Evolutionary conservation across 2,113 vertebrate genomes (phyloP), one percentile per base, ranked within the genome.

Genomic region (Sisor rabdophorus): DNA sequence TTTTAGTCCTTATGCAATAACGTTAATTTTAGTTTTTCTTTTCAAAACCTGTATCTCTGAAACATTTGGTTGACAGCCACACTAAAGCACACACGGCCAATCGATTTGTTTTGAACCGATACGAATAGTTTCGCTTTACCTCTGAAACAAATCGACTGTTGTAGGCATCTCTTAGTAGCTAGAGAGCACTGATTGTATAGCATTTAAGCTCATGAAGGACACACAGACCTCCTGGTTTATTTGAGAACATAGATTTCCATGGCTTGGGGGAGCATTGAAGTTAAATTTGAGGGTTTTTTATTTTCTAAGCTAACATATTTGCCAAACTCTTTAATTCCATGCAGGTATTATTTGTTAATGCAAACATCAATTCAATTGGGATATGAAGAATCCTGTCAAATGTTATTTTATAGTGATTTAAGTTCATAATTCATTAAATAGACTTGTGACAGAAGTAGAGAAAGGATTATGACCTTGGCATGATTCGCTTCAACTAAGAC

Each of bases 351-450:
- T 80, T 68, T 58, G 55, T 40, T 11, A 65, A 68, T n/a, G n/a
- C n/a, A n/a, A n/a, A n/a, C n/a, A n/a, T n/a, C n/a, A n/a, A n/a
- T n/a, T n/a, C n/a, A n/a, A n/a, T n/a, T n/a, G n/a, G n/a, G n/a
- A n/a, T n/a, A n/a, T n/a, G n/a, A n/a, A n/a, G n/a, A n/a, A n/a
- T n/a, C n/a, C n/a, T n/a, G n/a, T n/a, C n/a, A n/a, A n/a, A n/a
- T n/a, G n/a, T n/a, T n/a, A n/a, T n/a, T n/a, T n/a, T n/a, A n/a
- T n/a, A 84, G 70, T 82, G 84, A 88, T 86, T 83, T 80, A 81
- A 86, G 84, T 84, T 87, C 3, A 4, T 85, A 79, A 88, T 88
- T 86, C 85, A 89, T 90, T 87, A 87, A 89, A 83, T 84, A 83
- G 77, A 88, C 87, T 84, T 80, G 82, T 83, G 85, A 88, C 84